These are phyloP conservation scores for Hofmannophila pseudospretella DNA, from an alignment of 2,888 invertebrate genomes.

Conservation along the genomic window DNA sequence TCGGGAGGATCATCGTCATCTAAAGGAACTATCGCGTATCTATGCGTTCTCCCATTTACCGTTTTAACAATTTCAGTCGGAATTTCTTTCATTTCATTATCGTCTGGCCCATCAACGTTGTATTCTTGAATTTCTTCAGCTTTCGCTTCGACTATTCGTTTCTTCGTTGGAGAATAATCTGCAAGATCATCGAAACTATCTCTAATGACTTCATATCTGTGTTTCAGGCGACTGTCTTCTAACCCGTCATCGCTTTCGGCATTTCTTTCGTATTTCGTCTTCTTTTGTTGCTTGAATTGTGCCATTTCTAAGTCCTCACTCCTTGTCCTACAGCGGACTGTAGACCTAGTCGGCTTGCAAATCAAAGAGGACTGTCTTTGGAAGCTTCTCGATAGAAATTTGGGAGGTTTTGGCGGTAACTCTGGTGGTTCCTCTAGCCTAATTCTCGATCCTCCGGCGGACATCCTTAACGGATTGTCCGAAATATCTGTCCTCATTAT, in stretches of 20 bases:
- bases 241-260: constrained; percentile 52
- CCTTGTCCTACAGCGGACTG: constrained; percentile 48
- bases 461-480: constrained; percentile 64
- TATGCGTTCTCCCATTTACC: constrained; percentile 77
- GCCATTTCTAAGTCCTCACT: constrained; percentile 73
- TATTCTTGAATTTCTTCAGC: constrained; percentile 68
- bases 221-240: constrained; percentile 54
- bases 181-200: constrained; percentile 60
- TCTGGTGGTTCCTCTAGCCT: constrained; percentile 62
- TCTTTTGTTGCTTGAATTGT: constrained; percentile 47
- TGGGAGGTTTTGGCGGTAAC: constrained; percentile 67
- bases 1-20: constrained; percentile 71
- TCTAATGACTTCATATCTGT: constrained; percentile 77
- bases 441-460: constrained; percentile 31
- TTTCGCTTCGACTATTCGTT: constrained; percentile 63
- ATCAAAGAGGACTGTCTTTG: constrained; percentile 66
- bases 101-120: constrained; percentile 76
- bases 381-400: constrained; percentile 54
- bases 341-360: constrained; percentile 65
- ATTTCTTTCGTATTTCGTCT: constrained; percentile 43
- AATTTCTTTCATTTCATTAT: constrained; percentile 75
- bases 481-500: constrained; percentile 68
- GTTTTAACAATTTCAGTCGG: constrained; percentile 79
- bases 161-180: constrained; percentile 70
- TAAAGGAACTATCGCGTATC: constrained; percentile 79